Conservation (phyloP, 2,113 vertebrate genomes). For the Equus quagga region DNA sequence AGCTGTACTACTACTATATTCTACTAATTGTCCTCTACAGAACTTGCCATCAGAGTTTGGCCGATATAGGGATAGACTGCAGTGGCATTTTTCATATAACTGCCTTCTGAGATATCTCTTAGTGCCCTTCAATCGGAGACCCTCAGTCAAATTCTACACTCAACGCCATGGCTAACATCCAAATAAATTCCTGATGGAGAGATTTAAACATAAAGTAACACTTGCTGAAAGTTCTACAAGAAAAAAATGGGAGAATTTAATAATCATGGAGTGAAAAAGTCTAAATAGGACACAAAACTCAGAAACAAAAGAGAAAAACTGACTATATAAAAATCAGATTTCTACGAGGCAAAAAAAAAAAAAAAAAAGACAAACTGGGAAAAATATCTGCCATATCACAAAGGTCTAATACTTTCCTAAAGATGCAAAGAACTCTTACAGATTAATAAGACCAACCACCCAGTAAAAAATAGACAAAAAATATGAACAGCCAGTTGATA, state of each 20-base stretch:
- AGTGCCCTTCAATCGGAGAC: background rate
- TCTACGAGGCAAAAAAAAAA: background rate
- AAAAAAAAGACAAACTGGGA: background rate
- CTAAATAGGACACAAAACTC: background rate
- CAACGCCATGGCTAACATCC: background rate
- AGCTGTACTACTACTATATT: background rate
- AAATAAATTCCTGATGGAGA: background rate
- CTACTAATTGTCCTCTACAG: background rate
- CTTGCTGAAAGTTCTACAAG: background rate
- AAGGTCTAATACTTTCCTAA: background rate
- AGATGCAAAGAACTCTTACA: background rate
- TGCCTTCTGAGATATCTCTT: background rate
- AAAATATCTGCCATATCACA: background rate
- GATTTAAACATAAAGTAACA: slow-evolving; percentile 29
- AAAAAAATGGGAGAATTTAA: background rate
- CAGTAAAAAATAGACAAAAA: background rate
- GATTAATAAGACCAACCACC: background rate
- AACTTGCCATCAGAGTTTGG: background rate
- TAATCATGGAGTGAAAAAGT: background rate
- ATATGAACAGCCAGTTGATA: background rate
- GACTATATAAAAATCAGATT: background rate
- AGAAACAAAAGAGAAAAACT: background rate
- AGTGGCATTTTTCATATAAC: background rate
- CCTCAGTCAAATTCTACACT: background rate
- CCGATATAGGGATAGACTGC: background rate